Evolutionary conservation across 2,888 invertebrate species (phyloP).

Genomic region (Microctonus brassicae): DNA sequence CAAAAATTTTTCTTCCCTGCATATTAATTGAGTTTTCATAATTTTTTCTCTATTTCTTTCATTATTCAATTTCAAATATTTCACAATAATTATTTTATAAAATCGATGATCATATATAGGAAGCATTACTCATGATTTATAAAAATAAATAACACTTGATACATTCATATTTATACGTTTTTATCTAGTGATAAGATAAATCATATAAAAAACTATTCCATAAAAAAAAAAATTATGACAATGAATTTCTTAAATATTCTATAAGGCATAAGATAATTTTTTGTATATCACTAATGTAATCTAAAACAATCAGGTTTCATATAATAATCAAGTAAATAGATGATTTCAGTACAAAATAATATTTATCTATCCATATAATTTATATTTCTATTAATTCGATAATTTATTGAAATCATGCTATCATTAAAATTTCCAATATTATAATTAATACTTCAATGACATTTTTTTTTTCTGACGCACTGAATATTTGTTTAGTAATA

Average conservation of each 20-base stretch:
- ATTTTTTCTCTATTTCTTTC: background rate
- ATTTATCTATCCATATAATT: background rate
- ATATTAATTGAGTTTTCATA: background rate
- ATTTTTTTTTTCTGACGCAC: background rate
- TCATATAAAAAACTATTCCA: background rate
- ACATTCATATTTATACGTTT: background rate
- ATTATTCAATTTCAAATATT: background rate
- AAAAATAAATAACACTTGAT: background rate
- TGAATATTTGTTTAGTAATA: background rate
- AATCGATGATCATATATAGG: background rate
- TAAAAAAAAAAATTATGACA: background rate
- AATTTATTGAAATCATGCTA: no score
- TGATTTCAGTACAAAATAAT: no score
- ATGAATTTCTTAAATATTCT: background rate
- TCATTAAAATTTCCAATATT: no score
- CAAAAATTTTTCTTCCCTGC: no score
- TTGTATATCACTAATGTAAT: background rate
- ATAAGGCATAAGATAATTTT: no score
- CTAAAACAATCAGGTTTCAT: background rate
- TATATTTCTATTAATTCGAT: background rate
- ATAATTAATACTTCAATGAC: no score
- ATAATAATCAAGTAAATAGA: background rate
- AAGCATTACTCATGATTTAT: background rate
- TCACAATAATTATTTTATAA: background rate
- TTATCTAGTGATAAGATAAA: background rate